Evolutionary conservation across 2,888 invertebrate species (phyloP).

Genomic region (Temnothorax ravouxi): DNA sequence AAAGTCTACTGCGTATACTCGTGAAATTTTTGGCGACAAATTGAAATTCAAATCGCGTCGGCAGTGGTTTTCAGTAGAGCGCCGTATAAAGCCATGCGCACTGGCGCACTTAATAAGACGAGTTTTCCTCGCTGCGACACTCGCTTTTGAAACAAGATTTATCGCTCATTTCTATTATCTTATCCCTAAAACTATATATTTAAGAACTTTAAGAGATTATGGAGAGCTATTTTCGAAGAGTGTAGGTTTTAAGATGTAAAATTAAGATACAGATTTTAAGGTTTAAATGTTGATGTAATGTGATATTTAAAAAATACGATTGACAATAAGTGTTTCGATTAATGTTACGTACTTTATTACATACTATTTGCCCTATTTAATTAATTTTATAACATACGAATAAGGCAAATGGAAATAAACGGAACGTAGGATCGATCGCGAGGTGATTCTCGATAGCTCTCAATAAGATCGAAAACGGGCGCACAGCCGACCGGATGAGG

Average conservation of each 20-base stretch:
- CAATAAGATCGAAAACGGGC: slow-evolving; percentile 54
- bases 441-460: slow-evolving; percentile 26
- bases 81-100: background rate
- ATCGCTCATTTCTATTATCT: background rate
- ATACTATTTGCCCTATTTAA: too few relatives aligned
- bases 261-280: background rate
- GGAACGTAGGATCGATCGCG: background rate
- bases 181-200: background rate
- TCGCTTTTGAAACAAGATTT: slow-evolving; percentile 17
- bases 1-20: slow-evolving; percentile 25
- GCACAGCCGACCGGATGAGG: slow-evolving; percentile 52
- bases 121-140: background rate
- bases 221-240: background rate
- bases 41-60: slow-evolving; percentile 49
- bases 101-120: background rate
- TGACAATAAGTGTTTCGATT: background rate
- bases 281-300: background rate
- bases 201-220: background rate
- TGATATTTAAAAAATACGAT: background rate
- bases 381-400: too few relatives aligned
- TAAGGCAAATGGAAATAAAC: background rate
- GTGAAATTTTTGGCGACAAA: slow-evolving; percentile 51
- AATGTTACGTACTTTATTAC: background rate
- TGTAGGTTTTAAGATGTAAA: background rate
- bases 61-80: slow-evolving; percentile 22